Base-by-base conservation (phyloP, 2,888 invertebrate species). In the Brenthis hecate region DNA sequence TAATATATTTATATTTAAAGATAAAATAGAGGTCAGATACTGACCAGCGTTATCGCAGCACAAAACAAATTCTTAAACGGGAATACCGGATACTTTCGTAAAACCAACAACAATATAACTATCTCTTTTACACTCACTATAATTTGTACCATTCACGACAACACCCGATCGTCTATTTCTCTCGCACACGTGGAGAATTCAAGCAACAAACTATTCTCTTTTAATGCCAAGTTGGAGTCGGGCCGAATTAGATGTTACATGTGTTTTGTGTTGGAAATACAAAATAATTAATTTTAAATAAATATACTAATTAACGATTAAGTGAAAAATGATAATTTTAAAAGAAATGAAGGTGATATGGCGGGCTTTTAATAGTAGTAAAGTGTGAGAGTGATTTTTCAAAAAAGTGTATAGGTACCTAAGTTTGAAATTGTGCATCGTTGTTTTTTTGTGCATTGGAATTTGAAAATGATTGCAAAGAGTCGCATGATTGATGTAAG, bases 191-290 rank as follows among this genome's bases (percentile, higher is more conserved):
- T 75, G 74, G 74, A 76, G 76, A 74, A 75, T 74, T 75, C 71
- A 69, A 73, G 71, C 73, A 73, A 83, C 83, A 83, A 84, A 84
- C 84, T 86, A 85, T 87, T 86, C 85, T 83, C 81, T 86, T 87
- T 87, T 88, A 85, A 85, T 84, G 88, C 86, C 85, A 86, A 88
- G 85, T 86, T 85, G 83, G 80, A 82, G 83, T 81, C 80, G 84
- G 74, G 80, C 85, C 73, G 84, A 85, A 81, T 84, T 85, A 82
- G 82, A 80, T 78, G 77, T 76, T 71, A 64, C 71, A 75, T 81
- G 81, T 80, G 81, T 73, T 70, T 16, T 62, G 72, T 80, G 62
- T 62, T 62, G 36, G 28, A 62, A 62, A 54, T 32, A 14, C 36
- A 23, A 36, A 8, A 43, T 8, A 19, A 23, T 54, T 19, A 19